Evolutionary conservation across 1,140 invertebrate genomes (phyloP).

Genomic region (Panagrolaimus sp.): DNA sequence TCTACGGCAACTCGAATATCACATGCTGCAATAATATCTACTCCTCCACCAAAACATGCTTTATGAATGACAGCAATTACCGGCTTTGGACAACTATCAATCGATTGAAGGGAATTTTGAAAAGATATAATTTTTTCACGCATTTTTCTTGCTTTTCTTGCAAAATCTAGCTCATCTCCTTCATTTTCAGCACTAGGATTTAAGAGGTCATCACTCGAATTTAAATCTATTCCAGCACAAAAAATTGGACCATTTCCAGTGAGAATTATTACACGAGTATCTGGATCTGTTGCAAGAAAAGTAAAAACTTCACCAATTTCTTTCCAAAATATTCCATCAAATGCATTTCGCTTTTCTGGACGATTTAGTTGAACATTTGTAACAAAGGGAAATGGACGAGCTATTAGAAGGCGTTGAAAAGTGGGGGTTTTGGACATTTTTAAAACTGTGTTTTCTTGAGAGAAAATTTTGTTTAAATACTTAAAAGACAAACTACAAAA

Average conservation of each 20-base stretch:
- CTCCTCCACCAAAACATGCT: slow-evolving; percentile 80
- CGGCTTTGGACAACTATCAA: slow-evolving; percentile 79
- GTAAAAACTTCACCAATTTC: slow-evolving; percentile 77
- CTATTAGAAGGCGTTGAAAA: background rate
- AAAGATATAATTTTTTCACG: slow-evolving; percentile 67
- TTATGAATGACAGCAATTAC: slow-evolving; percentile 79
- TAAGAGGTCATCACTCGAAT: slow-evolving; percentile 12
- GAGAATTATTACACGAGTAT: slow-evolving; percentile 76
- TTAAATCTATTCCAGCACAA: slow-evolving; percentile 66
- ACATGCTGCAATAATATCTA: slow-evolving; percentile 76
- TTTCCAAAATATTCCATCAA: slow-evolving; percentile 52
- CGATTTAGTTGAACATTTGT: slow-evolving; percentile 14
- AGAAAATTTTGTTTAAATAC: too few species aligned
- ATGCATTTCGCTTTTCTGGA: slow-evolving; percentile 9
- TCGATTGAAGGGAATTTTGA: slow-evolving; percentile 71
- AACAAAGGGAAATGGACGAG: background rate
- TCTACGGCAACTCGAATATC: slow-evolving; percentile 84
- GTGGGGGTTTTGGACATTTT: too few species aligned
- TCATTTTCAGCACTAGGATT: background rate
- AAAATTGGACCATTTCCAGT: slow-evolving; percentile 75
- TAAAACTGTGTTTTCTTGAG: too few species aligned
- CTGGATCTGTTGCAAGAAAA: slow-evolving; percentile 67
- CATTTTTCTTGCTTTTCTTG: slow-evolving; percentile 68
- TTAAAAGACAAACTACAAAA: too few species aligned
- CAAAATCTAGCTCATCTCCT: slow-evolving; percentile 68